These are phyloP conservation scores for Leptinotarsa tumamoca DNA, from an alignment of 2,888 invertebrate genomes.

Conservation along the genomic window DNA sequence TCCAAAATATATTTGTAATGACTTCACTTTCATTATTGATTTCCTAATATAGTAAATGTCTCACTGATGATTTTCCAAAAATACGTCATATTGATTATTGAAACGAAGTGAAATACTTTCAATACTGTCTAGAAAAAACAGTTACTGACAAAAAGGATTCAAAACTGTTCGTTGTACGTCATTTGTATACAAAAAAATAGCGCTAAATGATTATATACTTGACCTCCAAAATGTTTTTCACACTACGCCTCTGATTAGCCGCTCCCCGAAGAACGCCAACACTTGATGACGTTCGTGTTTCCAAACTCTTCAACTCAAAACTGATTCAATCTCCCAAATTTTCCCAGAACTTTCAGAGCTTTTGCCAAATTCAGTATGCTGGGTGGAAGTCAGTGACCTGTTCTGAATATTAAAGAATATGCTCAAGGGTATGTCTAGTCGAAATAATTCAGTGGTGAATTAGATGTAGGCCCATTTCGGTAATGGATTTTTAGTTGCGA, in stretches of 20 bases:
- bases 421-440: neutral
- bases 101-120: no score
- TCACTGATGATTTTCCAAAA: no score
- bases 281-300: constrained; percentile 49
- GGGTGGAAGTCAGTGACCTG: constrained; percentile 10
- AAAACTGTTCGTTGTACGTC: no score
- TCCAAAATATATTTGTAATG: no score
- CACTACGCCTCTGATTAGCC: constrained; percentile 2
- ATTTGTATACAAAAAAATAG: no score
- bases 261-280: constrained; percentile 46
- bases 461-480: neutral
- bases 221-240: neutral
- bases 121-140: no score
- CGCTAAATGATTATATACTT: no score
- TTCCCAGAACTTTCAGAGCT: constrained; percentile 8
- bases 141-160: no score
- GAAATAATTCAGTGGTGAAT: neutral
- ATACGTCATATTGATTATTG: no score
- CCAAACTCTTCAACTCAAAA: constrained; percentile 33
- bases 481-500: no score
- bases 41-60: no score
- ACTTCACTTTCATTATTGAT: no score
- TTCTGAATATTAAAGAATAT: neutral
- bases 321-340: constrained; percentile 15
- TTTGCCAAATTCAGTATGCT: constrained; percentile 10